These are phyloP conservation scores for Ferrisia virgata DNA, from an alignment of 2,888 invertebrate genomes.

Conservation along the genomic window DNA sequence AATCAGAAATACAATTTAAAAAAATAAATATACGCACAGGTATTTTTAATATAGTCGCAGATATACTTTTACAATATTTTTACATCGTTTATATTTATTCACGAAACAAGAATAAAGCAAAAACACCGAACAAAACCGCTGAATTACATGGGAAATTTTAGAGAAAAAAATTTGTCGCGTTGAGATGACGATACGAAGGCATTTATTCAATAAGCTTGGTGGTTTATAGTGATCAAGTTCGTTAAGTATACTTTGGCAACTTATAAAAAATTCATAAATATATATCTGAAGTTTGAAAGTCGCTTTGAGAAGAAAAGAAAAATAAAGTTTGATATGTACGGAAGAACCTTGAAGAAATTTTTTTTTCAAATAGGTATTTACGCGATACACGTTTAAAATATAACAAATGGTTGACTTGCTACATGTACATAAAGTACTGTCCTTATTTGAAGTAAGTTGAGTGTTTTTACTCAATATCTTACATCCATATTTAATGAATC, in stretches of 20 bases:
- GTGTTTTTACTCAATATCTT: neutral
- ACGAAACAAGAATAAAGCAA: no score
- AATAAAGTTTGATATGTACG: neutral
- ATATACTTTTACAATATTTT: no score
- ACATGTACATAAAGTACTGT: neutral
- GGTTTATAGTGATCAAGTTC: neutral
- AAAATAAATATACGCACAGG: no score
- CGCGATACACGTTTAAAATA: neutral
- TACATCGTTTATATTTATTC: no score
- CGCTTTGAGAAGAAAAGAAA: neutral
- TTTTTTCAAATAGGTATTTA: neutral
- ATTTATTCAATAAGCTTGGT: neutral
- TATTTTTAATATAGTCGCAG: no score
- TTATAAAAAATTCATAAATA: neutral
- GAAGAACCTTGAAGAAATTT: neutral
- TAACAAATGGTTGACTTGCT: neutral
- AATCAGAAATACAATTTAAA: no score
- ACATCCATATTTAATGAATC: neutral
- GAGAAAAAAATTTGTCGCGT: neutral
- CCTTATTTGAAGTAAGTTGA: neutral
- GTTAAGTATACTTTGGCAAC: neutral
- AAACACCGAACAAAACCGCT: no score
- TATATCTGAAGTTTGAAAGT: neutral
- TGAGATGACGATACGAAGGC: neutral
- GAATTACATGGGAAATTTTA: neutral